These are phyloP conservation scores for Geotrypetes seraphini DNA, from an alignment of 2,797 vertebrate species.

Conservation along the genomic window DNA sequence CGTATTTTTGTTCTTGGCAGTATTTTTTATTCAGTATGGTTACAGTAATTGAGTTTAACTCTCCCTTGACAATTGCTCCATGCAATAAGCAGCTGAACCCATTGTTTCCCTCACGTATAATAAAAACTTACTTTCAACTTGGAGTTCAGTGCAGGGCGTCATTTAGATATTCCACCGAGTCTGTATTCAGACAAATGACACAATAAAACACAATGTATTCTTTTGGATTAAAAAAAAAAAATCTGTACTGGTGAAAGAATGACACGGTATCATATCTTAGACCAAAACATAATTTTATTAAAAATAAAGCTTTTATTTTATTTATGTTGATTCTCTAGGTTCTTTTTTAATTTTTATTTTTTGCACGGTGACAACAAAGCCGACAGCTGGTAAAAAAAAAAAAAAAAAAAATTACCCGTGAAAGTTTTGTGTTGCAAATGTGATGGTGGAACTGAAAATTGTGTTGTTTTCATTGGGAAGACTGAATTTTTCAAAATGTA, in stretches of 20 bases:
- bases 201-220: constrained; percentile 77
- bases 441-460: no score
- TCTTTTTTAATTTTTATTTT: constrained; percentile 67
- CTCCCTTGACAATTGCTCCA: constrained; percentile 93
- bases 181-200: constrained; percentile 85
- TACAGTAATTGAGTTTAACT: constrained; percentile 98
- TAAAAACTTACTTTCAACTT: constrained; percentile 90
- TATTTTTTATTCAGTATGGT: constrained; percentile 85
- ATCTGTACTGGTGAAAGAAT: constrained; percentile 62
- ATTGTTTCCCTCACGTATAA: constrained; percentile 95
- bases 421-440: no score
- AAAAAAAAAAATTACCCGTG: no score
- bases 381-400: no score
- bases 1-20: constrained; percentile 76
- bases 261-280: constrained; percentile 55
- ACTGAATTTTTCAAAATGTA: no score
- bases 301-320: constrained; percentile 66
- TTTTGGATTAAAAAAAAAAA: constrained; percentile 64
- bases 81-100: constrained; percentile 98
- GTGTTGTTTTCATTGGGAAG: no score
- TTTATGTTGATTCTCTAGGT: constrained; percentile 62
- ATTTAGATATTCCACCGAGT: constrained; percentile 73
- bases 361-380: no score
- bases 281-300: constrained; percentile 58
- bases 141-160: constrained; percentile 85